These are phyloP conservation scores for Coregonus ussuriensis DNA, from an alignment of 2,797 vertebrate species.

Conservation along the genomic window DNA sequence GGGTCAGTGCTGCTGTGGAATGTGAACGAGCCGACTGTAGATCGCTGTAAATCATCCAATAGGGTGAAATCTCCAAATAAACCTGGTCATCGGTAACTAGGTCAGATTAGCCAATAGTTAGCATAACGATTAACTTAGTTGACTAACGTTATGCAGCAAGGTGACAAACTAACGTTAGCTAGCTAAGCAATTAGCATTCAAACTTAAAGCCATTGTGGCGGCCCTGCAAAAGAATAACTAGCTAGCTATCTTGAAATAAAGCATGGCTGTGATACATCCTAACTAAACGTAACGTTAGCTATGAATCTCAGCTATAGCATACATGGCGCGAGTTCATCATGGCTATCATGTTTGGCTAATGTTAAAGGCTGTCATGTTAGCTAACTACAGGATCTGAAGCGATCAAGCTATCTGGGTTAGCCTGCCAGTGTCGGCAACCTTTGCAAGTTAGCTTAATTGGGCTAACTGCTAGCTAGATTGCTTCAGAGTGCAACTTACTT, in stretches of 20 bases:
- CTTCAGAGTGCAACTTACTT: constrained; percentile 8
- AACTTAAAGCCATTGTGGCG: neutral
- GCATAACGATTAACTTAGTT: neutral
- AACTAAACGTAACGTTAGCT: neutral
- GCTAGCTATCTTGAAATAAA: neutral
- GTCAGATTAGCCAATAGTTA: neutral
- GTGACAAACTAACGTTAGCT: neutral
- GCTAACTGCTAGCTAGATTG: neutral
- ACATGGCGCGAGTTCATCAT: neutral
- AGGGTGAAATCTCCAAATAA: neutral
- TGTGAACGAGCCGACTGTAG: neutral
- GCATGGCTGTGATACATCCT: neutral
- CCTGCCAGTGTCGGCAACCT: neutral
- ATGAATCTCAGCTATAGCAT: neutral
- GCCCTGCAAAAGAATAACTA: neutral
- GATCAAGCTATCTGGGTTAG: constrained; percentile 6
- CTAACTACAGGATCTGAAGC: neutral
- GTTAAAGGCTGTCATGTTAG: constrained; percentile 1
- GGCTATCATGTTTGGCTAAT: neutral
- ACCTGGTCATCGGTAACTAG: neutral
- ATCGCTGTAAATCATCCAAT: neutral
- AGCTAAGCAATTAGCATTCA: neutral
- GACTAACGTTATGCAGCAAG: neutral
- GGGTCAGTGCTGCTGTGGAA: neutral
- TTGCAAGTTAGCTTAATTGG: no score